Evolutionary conservation across 2,113 vertebrate genomes (phyloP).

Genomic region (Pyxicephalus adspersus): DNA sequence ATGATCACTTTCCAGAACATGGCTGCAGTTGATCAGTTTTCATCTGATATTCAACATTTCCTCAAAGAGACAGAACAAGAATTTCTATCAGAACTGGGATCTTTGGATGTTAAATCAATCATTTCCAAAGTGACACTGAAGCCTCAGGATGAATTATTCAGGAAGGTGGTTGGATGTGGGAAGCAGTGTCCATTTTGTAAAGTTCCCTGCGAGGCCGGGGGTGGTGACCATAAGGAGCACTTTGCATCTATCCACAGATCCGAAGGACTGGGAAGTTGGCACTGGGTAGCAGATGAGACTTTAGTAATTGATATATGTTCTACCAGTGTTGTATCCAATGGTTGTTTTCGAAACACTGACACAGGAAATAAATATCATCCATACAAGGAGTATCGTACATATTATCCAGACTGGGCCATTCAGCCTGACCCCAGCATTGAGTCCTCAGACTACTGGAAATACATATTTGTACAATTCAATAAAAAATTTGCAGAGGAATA

Average conservation of each 20-base stretch:
- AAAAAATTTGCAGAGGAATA: constrained; percentile 12
- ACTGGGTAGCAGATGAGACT: rapidly evolving
- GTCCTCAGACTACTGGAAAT: constrained; percentile 60
- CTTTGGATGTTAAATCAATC: constrained; percentile 5
- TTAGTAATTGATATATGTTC: neutral
- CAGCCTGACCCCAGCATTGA: constrained; percentile 64
- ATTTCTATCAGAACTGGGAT: constrained; percentile 3
- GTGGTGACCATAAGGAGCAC: constrained; percentile 36
- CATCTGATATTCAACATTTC: neutral
- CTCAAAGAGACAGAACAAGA: constrained; percentile 3
- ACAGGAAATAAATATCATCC: neutral
- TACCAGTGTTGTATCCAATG: neutral
- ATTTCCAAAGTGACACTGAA: constrained; percentile 40
- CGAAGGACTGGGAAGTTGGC: constrained; percentile 43
- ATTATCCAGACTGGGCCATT: constrained; percentile 70
- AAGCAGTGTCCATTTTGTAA: constrained; percentile 72
- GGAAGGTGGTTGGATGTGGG: constrained; percentile 70
- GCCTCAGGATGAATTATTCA: constrained; percentile 49
- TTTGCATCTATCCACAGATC: constrained; percentile 48
- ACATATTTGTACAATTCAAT: constrained; percentile 65
- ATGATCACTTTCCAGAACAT: constrained; percentile 45
- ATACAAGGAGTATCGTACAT: constrained; percentile 58
- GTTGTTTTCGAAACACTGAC: neutral
- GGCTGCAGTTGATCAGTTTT: constrained; percentile 18
- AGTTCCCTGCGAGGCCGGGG: constrained; percentile 69